phyloP scores from a whole-genome alignment of 2,888 invertebrate species.

The Tuta absoluta region DNA sequence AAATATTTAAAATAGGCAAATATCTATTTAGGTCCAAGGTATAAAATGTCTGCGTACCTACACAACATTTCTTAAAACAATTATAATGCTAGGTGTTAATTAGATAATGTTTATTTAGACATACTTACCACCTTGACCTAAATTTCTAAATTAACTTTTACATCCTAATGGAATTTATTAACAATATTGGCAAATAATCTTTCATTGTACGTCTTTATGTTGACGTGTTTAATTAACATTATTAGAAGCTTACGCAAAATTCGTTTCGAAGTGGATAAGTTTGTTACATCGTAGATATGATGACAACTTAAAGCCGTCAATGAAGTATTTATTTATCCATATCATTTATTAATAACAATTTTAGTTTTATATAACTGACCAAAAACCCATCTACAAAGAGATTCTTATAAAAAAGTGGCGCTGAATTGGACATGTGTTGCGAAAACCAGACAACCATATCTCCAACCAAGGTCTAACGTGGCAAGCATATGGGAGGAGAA shows the following conservation, averaged over 20 bases:
- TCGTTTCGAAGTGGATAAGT: neutral
- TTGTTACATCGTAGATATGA: neutral
- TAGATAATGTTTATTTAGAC: neutral
- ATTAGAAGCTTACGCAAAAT: neutral
- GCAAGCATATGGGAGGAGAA: too few relatives aligned
- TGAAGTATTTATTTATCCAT: neutral
- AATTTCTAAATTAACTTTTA: slow-evolving; percentile 1
- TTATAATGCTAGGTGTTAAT: neutral
- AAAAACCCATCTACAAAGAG: too few relatives aligned
- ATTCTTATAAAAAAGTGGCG: too few relatives aligned
- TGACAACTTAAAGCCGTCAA: neutral
- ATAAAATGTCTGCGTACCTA: too few relatives aligned
- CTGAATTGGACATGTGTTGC: too few relatives aligned
- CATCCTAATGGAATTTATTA: neutral
- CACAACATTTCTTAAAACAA: neutral
- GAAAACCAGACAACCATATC: too few relatives aligned
- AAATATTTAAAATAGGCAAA: too few relatives aligned
- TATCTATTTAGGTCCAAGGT: too few relatives aligned
- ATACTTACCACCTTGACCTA: neutral
- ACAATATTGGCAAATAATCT: neutral
- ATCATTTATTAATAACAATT: too few relatives aligned
- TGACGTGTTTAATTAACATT: neutral
- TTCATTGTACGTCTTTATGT: neutral
- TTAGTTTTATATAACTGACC: too few relatives aligned
- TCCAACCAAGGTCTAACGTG: too few relatives aligned